Conservation (phyloP, 2,113 vertebrate species). For the Mobula birostris region DNA sequence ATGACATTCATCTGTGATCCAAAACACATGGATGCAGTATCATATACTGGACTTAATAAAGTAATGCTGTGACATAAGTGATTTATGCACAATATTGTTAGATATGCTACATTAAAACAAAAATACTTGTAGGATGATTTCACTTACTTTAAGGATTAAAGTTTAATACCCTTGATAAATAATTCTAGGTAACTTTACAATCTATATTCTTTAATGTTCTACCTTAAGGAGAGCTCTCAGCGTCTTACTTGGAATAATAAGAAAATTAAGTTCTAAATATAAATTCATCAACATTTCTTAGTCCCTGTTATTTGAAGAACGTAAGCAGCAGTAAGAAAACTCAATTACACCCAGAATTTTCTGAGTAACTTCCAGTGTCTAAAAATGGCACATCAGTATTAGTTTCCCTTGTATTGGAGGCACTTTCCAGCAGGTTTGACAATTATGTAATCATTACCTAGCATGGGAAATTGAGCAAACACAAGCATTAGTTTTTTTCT, state of each 20-base stretch:
- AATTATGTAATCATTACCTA: slow-evolving; percentile 22
- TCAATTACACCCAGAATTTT: slow-evolving; percentile 10
- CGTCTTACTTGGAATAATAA: neutral
- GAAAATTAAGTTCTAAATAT: neutral
- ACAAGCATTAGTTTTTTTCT: slow-evolving; percentile 21
- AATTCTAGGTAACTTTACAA: neutral
- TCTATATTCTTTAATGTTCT: neutral
- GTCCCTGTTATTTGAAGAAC: neutral
- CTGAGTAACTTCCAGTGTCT: neutral
- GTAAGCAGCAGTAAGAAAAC: neutral
- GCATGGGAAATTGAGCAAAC: slow-evolving; percentile 35
- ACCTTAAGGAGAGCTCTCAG: neutral
- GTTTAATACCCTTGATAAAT: neutral
- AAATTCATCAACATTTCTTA: neutral
- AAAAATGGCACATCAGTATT: neutral
- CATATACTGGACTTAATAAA: too few relatives aligned
- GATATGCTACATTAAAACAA: neutral
- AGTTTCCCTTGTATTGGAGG: neutral
- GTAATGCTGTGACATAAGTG: neutral
- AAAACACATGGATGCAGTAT: too few relatives aligned
- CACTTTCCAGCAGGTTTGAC: neutral
- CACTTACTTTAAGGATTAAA: neutral
- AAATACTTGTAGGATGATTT: neutral
- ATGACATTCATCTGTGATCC: too few relatives aligned
- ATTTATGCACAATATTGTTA: neutral